These are phyloP conservation scores for Sparidentex hasta DNA, from an alignment of 2,797 vertebrate genomes.

Conservation along the genomic window DNA sequence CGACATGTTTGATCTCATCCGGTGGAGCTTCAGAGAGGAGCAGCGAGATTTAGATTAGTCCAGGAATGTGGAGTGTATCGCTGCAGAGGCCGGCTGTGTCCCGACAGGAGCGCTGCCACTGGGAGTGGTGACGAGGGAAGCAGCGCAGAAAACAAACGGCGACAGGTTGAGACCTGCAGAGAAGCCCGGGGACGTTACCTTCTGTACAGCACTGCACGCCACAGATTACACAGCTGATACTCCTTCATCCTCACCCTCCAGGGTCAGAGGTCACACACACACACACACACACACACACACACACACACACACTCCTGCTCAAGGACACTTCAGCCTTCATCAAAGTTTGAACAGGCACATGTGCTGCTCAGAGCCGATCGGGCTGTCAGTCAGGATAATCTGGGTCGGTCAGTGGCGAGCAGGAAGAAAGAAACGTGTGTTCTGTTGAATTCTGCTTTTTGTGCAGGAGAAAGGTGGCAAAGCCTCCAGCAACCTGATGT, in stretches of 20 bases:
- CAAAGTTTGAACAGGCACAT: background rate
- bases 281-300: too few species aligned
- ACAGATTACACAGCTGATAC: background rate
- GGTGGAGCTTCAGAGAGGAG: background rate
- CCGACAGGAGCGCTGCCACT: background rate
- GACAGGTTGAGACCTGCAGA: conserved; percentile 41
- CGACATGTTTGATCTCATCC: background rate
- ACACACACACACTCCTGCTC: background rate
- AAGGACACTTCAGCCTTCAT: background rate
- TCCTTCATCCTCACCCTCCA: too few species aligned
- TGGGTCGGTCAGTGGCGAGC: background rate
- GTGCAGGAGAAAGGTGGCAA: too few species aligned
- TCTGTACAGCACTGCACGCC: background rate
- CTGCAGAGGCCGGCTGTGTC: background rate
- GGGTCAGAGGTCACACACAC: conserved; percentile 1
- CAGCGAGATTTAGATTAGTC: background rate
- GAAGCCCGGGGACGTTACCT: background rate
- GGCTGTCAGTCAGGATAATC: background rate
- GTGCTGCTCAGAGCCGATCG: background rate
- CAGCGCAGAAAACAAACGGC: background rate
- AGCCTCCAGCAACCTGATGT: background rate
- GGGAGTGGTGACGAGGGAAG: conserved; percentile 10
- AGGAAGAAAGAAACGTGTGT: background rate
- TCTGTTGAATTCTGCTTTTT: background rate
- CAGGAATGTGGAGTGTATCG: background rate